Base-by-base conservation (phyloP, 2,797 vertebrate species). In the Spondyliosoma cantharus region DNA sequence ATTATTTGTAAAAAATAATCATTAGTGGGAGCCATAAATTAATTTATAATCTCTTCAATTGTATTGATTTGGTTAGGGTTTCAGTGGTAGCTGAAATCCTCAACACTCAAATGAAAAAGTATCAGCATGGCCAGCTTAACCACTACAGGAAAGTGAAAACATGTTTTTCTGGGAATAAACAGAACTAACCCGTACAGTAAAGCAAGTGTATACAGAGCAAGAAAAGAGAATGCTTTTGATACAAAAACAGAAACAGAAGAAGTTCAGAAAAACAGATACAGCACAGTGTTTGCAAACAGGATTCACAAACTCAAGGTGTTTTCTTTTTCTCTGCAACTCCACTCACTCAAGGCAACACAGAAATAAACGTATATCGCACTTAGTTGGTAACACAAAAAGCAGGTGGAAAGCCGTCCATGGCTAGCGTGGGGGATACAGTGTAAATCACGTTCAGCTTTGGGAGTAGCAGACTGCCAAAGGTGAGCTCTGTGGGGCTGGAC, bases 311-410 rank as follows among this genome's bases (percentile, higher is more conserved):
- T 54, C 5, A 87, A 82, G 84, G 61, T 19, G 25, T 76, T 77
- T 93, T 92, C 86, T 91, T 93, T 91, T 90, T 90, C 89, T 92
- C 91, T 92, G 93, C 89, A 88, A 92, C 92, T 96, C 95, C 78
- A 95, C 94, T 95, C 69, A 70, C 94, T 96, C 94, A 96, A 94
- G 94, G 96, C 96, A 96, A 89, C 85, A 89, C 87, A 90, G 95
- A 80, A 95, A 91, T 86, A 93, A 94, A 96, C 2, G 71, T 22
- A 71, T n/a, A 81, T 71, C 22, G 61, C 75, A 86, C 63, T 74
- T 63, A 24, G 56, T 86, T 77, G 85, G 79, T 82, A 90, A 87
- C 84, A 90, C 72, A 88, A 83, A 76, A 81, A 87, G 80, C 88
- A 85, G 65, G 85, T 80, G 73, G 82, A 22, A 83, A 68, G 77